phyloP scores from a whole-genome alignment of 1,140 invertebrate genomes.

The Sipha flava region DNA sequence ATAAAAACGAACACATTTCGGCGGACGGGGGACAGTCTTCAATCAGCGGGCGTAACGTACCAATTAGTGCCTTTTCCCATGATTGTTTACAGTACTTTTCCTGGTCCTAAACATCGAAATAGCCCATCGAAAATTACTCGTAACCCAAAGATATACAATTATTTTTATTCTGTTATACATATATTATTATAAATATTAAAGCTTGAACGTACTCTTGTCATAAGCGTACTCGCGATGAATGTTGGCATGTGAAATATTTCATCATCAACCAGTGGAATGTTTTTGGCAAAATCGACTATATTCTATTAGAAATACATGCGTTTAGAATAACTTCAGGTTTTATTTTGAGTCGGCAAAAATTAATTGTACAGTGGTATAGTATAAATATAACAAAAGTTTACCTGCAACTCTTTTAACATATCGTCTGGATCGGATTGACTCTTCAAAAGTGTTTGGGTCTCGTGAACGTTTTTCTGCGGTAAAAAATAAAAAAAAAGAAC shows the following conservation, averaged over 20 bases:
- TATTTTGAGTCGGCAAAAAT: too few species aligned
- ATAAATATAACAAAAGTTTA: slow-evolving; percentile 40
- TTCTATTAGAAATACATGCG: slow-evolving; percentile 49
- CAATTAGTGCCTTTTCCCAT: slow-evolving; percentile 49
- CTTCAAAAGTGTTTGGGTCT: slow-evolving; percentile 63
- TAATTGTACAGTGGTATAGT: too few species aligned
- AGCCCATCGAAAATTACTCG: too few species aligned
- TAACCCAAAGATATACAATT: neutral
- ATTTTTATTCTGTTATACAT: neutral
- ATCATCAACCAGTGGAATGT: slow-evolving; percentile 71
- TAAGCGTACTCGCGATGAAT: slow-evolving; percentile 63
- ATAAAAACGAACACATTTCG: slow-evolving; percentile 54
- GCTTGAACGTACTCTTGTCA: slow-evolving; percentile 49
- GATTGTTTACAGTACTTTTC: slow-evolving; percentile 39
- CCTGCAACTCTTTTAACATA: slow-evolving; percentile 73
- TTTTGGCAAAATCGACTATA: slow-evolving; percentile 68
- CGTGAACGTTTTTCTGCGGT: slow-evolving; percentile 71
- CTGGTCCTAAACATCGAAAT: slow-evolving; percentile 39
- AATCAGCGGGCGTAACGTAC: slow-evolving; percentile 51
- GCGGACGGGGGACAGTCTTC: slow-evolving; percentile 54
- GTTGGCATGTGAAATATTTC: slow-evolving; percentile 64
- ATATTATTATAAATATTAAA: neutral
- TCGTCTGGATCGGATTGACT: slow-evolving; percentile 61
- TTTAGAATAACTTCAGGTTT: too few species aligned
- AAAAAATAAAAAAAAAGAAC: slow-evolving; percentile 41